A percentile compares a stretch with the other conserved stretches of the same genome.
These are phyloP conservation scores for Tokudaia tokunoshimensis DNA, from an alignment of 2,797 vertebrate species.

Conservation along the genomic window DNA sequence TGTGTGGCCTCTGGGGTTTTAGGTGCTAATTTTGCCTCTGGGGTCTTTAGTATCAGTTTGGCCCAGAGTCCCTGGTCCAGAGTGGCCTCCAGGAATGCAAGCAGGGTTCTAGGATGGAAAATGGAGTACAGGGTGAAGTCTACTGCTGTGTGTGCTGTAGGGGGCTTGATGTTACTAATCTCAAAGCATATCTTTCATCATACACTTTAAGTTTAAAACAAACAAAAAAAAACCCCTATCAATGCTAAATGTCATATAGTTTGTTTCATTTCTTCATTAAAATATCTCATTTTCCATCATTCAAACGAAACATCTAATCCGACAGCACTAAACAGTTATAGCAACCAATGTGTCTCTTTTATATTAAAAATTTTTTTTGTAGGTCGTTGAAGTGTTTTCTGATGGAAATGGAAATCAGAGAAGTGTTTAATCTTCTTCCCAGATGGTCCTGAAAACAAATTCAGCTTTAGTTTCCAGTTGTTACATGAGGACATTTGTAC, in stretches of 20 bases:
- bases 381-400: constrained; percentile 16
- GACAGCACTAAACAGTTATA: background rate
- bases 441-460: background rate
- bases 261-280: constrained; percentile 39
- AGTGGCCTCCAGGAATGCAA: background rate
- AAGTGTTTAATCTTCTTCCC: constrained; percentile 10
- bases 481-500: background rate
- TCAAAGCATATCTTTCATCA: background rate
- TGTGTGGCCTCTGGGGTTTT: background rate
- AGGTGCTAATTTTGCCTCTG: background rate
- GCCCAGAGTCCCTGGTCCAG: background rate
- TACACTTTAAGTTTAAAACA: constrained; percentile 7
- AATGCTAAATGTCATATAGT: background rate
- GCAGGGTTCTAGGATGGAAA: background rate
- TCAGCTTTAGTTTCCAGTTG: background rate
- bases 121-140: background rate
- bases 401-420: constrained; percentile 13
- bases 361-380: background rate
- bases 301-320: constrained; percentile 38
- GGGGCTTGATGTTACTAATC: background rate
- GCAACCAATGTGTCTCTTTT: background rate
- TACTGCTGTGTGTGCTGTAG: background rate
- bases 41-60: background rate
- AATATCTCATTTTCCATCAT: background rate
- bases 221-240: background rate